Percentiles rank a stretch among this genome's conserved stretches.
Conservation (phyloP, 2,888 invertebrate species). For the Tenthredo livida region DNA sequence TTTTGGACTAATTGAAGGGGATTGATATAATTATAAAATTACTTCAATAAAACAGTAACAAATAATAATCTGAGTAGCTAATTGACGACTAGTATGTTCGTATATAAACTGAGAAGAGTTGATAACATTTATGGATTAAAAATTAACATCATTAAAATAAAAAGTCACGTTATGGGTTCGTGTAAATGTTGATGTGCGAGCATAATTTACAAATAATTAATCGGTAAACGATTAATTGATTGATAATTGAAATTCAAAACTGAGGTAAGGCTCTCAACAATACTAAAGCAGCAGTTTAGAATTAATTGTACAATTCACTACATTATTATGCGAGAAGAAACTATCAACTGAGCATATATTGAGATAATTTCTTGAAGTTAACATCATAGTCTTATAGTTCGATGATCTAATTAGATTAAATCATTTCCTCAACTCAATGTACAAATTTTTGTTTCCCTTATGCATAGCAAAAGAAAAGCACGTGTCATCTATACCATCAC, state of each 20-base stretch:
- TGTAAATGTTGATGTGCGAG: constrained; percentile 12
- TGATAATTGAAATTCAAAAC: not conserved
- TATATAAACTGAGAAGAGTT: not conserved
- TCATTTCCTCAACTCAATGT: not conserved
- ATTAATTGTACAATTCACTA: not conserved
- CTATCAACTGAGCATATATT: not conserved
- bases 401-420: constrained; percentile 1
- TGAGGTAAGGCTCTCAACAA: not conserved
- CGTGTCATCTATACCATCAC: not conserved
- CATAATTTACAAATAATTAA: not conserved
- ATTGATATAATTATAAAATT: not conserved
- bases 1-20: not conserved
- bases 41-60: not conserved
- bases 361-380: not conserved
- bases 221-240: not conserved
- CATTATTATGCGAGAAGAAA: not conserved
- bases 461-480: not conserved
- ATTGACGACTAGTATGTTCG: not conserved
- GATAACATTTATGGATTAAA: not conserved
- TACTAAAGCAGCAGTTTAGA: not conserved
- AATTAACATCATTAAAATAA: not conserved
- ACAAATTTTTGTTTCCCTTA: not conserved
- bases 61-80: not conserved
- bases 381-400: not conserved
- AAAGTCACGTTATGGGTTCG: not conserved